Base-by-base conservation (phyloP, 2,113 vertebrate species). In the Pedetes capensis region DNA sequence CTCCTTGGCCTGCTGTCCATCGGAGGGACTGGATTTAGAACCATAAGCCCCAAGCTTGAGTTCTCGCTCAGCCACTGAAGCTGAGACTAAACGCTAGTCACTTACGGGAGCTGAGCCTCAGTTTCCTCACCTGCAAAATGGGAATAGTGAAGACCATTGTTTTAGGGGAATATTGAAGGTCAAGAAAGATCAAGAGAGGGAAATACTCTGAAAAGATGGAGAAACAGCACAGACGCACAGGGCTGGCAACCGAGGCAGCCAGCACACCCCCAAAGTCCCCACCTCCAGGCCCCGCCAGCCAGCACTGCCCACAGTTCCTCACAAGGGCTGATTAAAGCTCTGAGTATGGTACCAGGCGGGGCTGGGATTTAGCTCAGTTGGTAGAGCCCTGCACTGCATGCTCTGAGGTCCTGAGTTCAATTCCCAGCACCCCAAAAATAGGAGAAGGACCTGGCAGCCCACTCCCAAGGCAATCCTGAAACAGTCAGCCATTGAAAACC, bases 41-140 rank as follows among this genome's bases (percentile, higher is more conserved):
- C 18, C 42, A 27, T 59, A 74, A 92, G 25, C 3, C 22, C 69
- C n/a, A 49, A 39, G 32, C 44, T 85, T 32, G 9, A 39, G 37
- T 66, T 91, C 66, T 74, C 53, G 53, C 61, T 95, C 51, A 23
- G 57, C 57, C 22, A 22, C 13, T 20, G 23, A 59, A 59, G 57
- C 47, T 9, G n/a, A n/a, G 84, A n/a, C 32, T 49, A 85, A 63
- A 18, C 32, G 20, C 71, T 37, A 32, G 39, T 80, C 89, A 80
- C 53, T 76, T 57, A 80, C 59, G 59, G 84, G 74, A 91, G 57
- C 1, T 25, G 42, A 64, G 18, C 64, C 57, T 95, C 44, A 25
- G 32, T 27, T 51, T 88, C 29, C 71, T 87, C 53, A 39, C 59
- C 71, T 90, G 17, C 57, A 75, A 66, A 95, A 69, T 64, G 69